Evolutionary conservation across 2,113 vertebrate genomes (phyloP), one percentile per base, ranked within the genome.

Genomic region (Paramisgurnus dabryanus): DNA sequence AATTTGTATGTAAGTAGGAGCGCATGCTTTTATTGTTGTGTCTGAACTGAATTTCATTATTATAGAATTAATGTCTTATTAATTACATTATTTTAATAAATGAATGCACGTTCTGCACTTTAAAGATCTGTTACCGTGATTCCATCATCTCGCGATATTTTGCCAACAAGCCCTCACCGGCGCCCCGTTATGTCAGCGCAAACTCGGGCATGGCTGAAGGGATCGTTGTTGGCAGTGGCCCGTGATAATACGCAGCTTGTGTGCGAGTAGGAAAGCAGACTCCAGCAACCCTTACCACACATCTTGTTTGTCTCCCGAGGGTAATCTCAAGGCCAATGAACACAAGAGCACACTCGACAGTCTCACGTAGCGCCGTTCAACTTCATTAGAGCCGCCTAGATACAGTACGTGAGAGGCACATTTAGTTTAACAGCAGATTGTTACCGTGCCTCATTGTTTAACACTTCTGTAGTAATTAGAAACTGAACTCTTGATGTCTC

Each of bases 251-350:
- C 49, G 15, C 12, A 39, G 57, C 63, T 80, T 85, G 84, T 82
- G 60, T 66, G 55, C 39, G 18, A 65, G 45, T 47, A 40, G 40
- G 3, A 67, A 57, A 57, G 67, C 80, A 65, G n/a, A 41, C 39
- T 61, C 47, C 79, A 63, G 80, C 50, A 76, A n/a, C 49, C 43
- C 8, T 7, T 84, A 65, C 66, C 78, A 40, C 50, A 80, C 18
- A 57, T 82, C 80, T 79, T 82, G 70, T 79, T 70, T 18, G 70
- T 65, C 71, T 84, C 83, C 47, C 47, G 76, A 39, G 83, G 49
- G 47, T 79, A 57, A 76, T 22, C 40, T 45, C 63, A 49, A 6
- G 22, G 80, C 76, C 76, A 81, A 74, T 67, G 55, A 78, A 68
- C 80, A 82, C 80, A 82, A 79, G 74, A n/a, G 55, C 57, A 75